These are phyloP conservation scores for Cotesia typhae DNA, from an alignment of 1,140 invertebrate genomes.

Conservation along the genomic window DNA sequence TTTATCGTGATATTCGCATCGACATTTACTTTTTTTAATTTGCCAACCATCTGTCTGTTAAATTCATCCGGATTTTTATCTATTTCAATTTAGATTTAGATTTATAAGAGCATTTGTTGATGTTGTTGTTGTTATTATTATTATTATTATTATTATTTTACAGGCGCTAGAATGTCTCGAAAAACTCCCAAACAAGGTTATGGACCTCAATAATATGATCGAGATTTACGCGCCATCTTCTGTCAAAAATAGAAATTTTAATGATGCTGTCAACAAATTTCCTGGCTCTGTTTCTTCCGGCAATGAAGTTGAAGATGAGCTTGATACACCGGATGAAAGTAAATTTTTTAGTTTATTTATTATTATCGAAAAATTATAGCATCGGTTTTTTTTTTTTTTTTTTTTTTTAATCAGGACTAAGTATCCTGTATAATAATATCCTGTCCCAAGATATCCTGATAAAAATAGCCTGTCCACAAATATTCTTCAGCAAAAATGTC, in stretches of 20 bases:
- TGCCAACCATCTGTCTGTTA: no score
- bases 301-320: constrained; percentile 37
- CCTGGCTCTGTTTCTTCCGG: constrained; percentile 42
- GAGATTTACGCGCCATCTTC: constrained; percentile 48
- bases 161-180: constrained; percentile 52
- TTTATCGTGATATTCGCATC: no score
- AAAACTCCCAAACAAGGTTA: constrained; percentile 53
- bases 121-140: no score
- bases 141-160: neutral
- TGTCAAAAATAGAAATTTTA: constrained; percentile 41
- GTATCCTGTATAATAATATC: no score
- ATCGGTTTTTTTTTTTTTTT: constrained; percentile 10
- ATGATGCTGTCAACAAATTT: constrained; percentile 32
- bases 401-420: neutral
- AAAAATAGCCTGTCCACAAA: no score
- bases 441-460: no score
- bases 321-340: constrained; percentile 42
- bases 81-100: no score
- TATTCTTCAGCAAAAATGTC: no score
- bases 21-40: no score
- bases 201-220: constrained; percentile 52
- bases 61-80: no score
- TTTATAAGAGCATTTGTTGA: no score
- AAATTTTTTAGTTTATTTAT: constrained; percentile 10
- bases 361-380: no score